Base-by-base conservation (phyloP, 2,797 vertebrate species). In the Peromyscus attwateri region DNA sequence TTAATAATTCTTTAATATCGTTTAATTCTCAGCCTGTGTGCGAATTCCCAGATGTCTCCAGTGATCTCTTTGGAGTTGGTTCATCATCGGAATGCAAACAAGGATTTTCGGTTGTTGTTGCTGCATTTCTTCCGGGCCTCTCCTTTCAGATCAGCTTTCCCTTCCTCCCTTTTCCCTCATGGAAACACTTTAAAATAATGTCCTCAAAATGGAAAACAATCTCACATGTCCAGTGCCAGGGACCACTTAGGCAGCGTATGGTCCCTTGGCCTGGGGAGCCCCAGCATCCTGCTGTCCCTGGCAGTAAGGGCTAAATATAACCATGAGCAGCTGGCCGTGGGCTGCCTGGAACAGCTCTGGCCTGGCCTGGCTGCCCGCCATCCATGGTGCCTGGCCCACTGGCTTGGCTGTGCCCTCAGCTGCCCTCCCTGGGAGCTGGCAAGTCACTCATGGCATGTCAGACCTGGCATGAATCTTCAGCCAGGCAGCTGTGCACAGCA, bases 1-100 rank as follows among this genome's bases (percentile, higher is more conserved):
- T 93, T 64, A 93, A 93, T 82, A 93, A 85, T 82, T 92, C 52
- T 92, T 90, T 70, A 94, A 57, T 73, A 52, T 95, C 81, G 7
- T 89, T 93, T 91, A n/a, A 94, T 96, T 91, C 77, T 43, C 55
- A 43, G n/a, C 60, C 81, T 6, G 27, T 64, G 60, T 87, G 64
- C 7, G 34, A 16, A 66, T 60, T 76, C 81, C 89, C 92, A 34
- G 34, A 64, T 95, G 81, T 80, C 73, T 77, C 71, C 21, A 87
- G 82, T 31, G 60, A 19, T 64, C 40, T 60, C 84, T 55, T 37
- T 17, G n/a, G 73, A 64, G 8, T 21, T 43, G 37, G 57, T 76
- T 19, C 66, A 3, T 27, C 25, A 11, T 49, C 25, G 0, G 43
- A 80, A 70, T 37, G 73, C 87, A 79, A 34, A 90, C 49, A 73